Base-by-base conservation (phyloP, 2,888 invertebrate genomes). In the Zhuqinia jingwanae region DNA sequence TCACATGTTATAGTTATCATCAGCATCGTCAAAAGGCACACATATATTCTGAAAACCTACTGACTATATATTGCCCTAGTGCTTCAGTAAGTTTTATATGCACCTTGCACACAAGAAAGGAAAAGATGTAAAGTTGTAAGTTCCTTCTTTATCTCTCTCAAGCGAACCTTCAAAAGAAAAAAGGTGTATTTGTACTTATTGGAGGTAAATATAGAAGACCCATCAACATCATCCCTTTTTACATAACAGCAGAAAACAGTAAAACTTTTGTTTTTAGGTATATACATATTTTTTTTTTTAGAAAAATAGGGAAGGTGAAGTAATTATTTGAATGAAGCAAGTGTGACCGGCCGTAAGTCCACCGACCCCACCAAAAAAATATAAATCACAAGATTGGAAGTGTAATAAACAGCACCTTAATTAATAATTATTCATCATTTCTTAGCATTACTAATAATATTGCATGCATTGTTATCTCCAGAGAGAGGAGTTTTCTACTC, bases 271-370 rank as follows among this genome's bases (percentile, higher is more conserved):
- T n/a, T n/a, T n/a, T n/a, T n/a, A n/a, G n/a, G n/a, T n/a, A n/a
- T n/a, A n/a, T n/a, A 30, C 27, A 36, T 30, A 15, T 63, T 30
- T 25, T 30, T 73, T 27, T 25, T n/a, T 45, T 65, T 25, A 42
- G 25, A 42, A 36, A 36, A 42, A 65, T 42, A 65, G 65, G 65
- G 65, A 65, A 65, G 65, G 58, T 42, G 65, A 60, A 83, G 63
- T 73, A 30, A 80, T 85, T 85, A 80, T 22, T 50, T 60, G 56
- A 78, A 25, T 80, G 65, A 42, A 53, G 73, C 65, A 42, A 50
- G 75, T 85, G 76, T 85, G 79, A 85, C 85, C 85, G 76, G 65
- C 75, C 63, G 68, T 63, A 60, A 85, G 84, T 80, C 42, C 75
- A 85, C 65, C 76, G 85, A 85, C 85, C 85, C 63, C 85, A 65